These are phyloP conservation scores for Anthoscopus minutus DNA, from an alignment of 2,113 vertebrate species.

Conservation along the genomic window DNA sequence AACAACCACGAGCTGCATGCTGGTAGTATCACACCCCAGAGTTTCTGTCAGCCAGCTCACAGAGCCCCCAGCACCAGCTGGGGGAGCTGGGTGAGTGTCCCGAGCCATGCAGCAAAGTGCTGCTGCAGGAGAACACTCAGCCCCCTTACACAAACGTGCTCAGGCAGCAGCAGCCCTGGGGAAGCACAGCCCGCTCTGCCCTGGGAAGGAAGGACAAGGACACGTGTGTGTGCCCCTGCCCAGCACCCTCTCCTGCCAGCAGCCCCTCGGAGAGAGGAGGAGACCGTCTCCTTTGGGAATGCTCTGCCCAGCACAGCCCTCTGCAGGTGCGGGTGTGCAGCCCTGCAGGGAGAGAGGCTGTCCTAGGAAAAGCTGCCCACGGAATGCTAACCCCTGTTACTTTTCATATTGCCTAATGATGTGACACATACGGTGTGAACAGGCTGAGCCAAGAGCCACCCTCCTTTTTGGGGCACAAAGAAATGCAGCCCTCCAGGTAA, in stretches of 20 bases:
- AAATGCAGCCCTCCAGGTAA: neutral
- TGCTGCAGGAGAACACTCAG: neutral
- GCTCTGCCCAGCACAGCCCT: neutral
- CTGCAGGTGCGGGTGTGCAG: fast-evolving
- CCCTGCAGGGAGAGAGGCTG: neutral
- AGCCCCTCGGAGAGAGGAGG: neutral
- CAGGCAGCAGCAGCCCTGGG: neutral
- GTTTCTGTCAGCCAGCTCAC: neutral
- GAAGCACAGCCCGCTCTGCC: too few species aligned
- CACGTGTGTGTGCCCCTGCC: neutral
- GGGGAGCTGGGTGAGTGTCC: neutral
- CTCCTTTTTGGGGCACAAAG: neutral
- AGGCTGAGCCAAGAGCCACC: neutral
- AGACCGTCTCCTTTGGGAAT: neutral
- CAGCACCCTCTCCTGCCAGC: neutral
- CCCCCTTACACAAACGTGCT: too few species aligned
- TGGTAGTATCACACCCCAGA: neutral
- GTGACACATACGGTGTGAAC: fast-evolving
- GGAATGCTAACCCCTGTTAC: neutral
- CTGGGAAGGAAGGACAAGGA: neutral
- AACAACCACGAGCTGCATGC: neutral
- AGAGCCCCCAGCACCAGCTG: neutral
- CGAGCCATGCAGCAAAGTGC: neutral
- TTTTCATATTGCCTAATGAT: neutral
- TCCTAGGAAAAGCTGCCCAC: neutral